Evolutionary conservation across 2,113 vertebrate species (phyloP).

Genomic region (Rynchops niger): DNA sequence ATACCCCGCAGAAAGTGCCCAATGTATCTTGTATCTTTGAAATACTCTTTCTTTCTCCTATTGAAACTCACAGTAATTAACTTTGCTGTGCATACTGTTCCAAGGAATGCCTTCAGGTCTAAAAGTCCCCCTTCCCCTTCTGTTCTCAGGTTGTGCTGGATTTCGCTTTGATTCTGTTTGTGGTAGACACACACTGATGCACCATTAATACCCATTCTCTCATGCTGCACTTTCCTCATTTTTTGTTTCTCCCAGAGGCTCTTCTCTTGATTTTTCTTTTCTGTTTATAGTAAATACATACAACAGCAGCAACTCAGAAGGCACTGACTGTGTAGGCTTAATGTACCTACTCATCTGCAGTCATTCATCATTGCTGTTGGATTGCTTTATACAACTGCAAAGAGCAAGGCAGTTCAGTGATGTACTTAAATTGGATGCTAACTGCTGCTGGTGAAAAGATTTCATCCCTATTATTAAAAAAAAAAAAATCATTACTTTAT

Average conservation of each 20-base stretch:
- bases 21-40: not conserved
- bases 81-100: not conserved
- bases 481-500: not conserved
- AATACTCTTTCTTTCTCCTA: not conserved
- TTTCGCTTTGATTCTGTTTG: not conserved
- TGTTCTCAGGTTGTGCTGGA: not conserved
- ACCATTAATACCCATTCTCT: not conserved
- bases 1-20: not conserved
- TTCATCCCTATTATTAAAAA: not conserved
- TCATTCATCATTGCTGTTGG: conserved; percentile 16
- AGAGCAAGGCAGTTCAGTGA: not conserved
- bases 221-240: not conserved
- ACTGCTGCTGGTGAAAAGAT: not conserved
- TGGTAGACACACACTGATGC: not conserved
- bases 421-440: not conserved
- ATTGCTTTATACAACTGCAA: not conserved
- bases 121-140: not conserved
- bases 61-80: conserved; percentile 5
- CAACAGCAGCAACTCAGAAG: conserved; percentile 15
- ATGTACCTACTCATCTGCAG: conserved; percentile 19
- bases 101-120: not conserved
- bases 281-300: not conserved
- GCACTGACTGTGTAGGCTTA: not conserved
- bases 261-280: not conserved
- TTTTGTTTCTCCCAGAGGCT: not conserved